phyloP scores from a whole-genome alignment of 2,113 vertebrate species.

The Colossoma macropomum region DNA sequence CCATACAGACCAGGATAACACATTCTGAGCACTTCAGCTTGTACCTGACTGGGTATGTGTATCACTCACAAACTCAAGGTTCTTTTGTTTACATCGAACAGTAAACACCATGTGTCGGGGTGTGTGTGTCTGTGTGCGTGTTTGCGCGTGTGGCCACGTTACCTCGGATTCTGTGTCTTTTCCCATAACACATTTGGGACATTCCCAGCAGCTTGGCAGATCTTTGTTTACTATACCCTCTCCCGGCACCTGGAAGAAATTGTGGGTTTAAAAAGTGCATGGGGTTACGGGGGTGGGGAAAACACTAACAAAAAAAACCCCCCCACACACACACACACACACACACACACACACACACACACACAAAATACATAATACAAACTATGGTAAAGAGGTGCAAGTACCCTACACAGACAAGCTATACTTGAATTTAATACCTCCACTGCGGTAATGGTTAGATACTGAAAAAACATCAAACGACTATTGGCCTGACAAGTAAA shows the following conservation, averaged over 20 bases:
- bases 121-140: constrained; percentile 1
- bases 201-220: constrained; percentile 97
- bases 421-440: too few relatives aligned
- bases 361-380: too few relatives aligned
- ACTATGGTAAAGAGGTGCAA: too few relatives aligned
- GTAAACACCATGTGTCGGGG: too few relatives aligned
- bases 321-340: not conserved
- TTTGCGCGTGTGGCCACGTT: constrained; percentile 6
- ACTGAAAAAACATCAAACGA: too few relatives aligned
- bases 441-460: too few relatives aligned
- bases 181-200: constrained; percentile 92
- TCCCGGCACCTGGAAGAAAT: constrained; percentile 82
- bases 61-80: not conserved
- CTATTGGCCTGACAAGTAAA: too few relatives aligned
- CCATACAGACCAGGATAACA: not conserved
- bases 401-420: too few relatives aligned
- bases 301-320: too few relatives aligned
- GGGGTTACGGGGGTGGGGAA: too few relatives aligned
- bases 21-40: not conserved
- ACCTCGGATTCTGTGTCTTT: constrained; percentile 82
- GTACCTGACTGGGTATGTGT: too few relatives aligned
- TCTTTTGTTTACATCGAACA: not conserved
- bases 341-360: not conserved
- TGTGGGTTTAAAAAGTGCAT: not conserved
- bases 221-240: constrained; percentile 93